Percentiles rank a stretch among this genome's conserved stretches.
Evolutionary conservation across 2,113 vertebrate species (phyloP).

Genomic region (Albula glossodonta): DNA sequence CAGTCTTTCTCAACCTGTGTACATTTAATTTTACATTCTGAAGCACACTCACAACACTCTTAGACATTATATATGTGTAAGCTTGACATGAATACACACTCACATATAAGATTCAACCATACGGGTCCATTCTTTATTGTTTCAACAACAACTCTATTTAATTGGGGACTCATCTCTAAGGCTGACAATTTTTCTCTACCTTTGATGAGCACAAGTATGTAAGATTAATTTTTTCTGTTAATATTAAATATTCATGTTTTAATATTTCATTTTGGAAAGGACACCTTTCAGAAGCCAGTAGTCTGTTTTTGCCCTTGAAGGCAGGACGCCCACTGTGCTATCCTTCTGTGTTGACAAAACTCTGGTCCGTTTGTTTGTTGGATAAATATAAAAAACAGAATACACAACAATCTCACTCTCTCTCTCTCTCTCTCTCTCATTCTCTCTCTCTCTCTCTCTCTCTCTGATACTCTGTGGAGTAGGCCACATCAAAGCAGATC

Average conservation of each 20-base stretch:
- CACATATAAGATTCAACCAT: not conserved
- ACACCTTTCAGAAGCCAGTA: not conserved
- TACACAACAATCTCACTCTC: not conserved
- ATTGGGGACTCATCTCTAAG: not conserved
- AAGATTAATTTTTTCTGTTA: not conserved
- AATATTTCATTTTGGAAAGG: not conserved
- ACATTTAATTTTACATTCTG: not conserved
- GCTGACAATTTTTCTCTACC: not conserved
- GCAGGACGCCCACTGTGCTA: not conserved
- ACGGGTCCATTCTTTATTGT: not conserved
- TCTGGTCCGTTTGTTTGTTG: not conserved
- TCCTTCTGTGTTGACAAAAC: not conserved
- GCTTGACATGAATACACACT: not conserved
- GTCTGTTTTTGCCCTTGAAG: not conserved
- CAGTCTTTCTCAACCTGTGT: not conserved
- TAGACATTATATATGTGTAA: not conserved
- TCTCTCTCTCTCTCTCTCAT: not conserved
- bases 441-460: not conserved
- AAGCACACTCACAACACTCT: not conserved
- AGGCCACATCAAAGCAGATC: not conserved
- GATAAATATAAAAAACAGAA: not conserved
- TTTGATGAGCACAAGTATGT: not conserved
- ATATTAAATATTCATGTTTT: not conserved
- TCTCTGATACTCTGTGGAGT: not conserved
- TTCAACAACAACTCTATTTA: not conserved